Evolutionary conservation across 1,140 invertebrate genomes (phyloP), one percentile per base, ranked within the genome.

Genomic region (fruit fly (Drosophila melanogaster)): DNA sequence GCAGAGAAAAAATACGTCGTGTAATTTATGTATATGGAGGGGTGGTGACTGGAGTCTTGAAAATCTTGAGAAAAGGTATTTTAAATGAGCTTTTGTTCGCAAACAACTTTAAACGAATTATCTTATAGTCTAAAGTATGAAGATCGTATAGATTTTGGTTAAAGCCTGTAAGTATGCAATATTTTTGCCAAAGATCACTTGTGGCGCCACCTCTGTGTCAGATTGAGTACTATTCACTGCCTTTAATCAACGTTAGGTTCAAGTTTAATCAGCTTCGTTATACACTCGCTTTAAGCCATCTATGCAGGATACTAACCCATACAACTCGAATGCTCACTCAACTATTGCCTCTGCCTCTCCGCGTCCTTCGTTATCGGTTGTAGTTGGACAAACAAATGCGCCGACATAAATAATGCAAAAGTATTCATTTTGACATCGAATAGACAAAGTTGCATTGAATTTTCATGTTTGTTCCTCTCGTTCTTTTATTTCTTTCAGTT

Each of bases 341-440:
- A 24, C 2, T 15, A 43, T 0, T 17, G 58, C 26, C 14, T 7
- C 55, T 22, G 12, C 33, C 10, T 5, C 30, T 35, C 40, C 22
- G 22, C 47, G 49, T 47, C 67, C 57, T 87, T 77, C 73, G 77
- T 86, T 86, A 87, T 71, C 67, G 65, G 26, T 35, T 70, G 67
- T 70, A 57, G 65, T 69, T 71, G 66, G 66, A 83, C 66, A 83
- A 87, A 77, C 86, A 87, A 87, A 83, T 83, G 80, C 77, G 57
- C 56, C 61, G 51, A 75, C 73, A 89, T 89, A 90, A 89, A 89
- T 89, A 89, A 89, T 89, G 81, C 84, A 89, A 77, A 69, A 89
- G 84, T 90, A 89, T 89, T 84, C 84, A 90, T 77, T 89, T 89
- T 89, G 84, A 89, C 84, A 90, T 89, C 80, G 85, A 84, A 90